phyloP scores from a whole-genome alignment of 2,888 invertebrate species.

The Orthosia gothica region DNA sequence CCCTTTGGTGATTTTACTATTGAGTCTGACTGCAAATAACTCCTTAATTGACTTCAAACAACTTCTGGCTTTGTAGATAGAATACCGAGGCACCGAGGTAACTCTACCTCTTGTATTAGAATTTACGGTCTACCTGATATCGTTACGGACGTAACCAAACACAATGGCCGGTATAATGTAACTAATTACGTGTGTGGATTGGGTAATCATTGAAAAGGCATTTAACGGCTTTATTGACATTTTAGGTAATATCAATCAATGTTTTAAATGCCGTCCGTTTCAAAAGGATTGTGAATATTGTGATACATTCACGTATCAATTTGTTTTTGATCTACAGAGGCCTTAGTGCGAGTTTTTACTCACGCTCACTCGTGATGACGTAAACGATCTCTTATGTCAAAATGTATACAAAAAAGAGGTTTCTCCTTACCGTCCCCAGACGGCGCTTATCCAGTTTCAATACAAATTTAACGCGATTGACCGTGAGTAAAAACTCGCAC shows the following conservation, averaged over 20 bases:
- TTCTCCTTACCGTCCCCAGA: no score
- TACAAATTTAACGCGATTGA: no score
- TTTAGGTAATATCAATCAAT: conserved; percentile 14
- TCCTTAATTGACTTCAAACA: conserved; percentile 91
- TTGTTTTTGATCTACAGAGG: conserved; percentile 2
- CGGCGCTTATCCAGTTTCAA: no score
- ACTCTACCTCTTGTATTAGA: conserved; percentile 61
- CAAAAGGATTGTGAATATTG: conserved; percentile 23
- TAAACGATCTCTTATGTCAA: no score
- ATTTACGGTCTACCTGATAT: conserved; percentile 66
- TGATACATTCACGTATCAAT: conserved; percentile 2
- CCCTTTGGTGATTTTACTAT: conserved; percentile 91
- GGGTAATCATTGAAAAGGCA: conserved; percentile 26
- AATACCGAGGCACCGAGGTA: conserved; percentile 81
- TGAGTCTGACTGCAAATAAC: conserved; percentile 90
- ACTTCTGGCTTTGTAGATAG: conserved; percentile 83
- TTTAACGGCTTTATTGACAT: conserved; percentile 26
- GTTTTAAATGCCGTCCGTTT: conserved; percentile 18
- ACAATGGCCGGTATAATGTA: conserved; percentile 40
- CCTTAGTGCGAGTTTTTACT: no score
- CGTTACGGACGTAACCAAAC: conserved; percentile 54
- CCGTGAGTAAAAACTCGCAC: no score
- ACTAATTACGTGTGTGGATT: conserved; percentile 38
- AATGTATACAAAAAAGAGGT: no score
- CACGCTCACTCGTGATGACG: no score